A percentile compares a stretch with the other conserved stretches of the same genome.
Evolutionary conservation across 2,113 vertebrate species (phyloP).

Genomic region (Neolamprologus modestus): DNA sequence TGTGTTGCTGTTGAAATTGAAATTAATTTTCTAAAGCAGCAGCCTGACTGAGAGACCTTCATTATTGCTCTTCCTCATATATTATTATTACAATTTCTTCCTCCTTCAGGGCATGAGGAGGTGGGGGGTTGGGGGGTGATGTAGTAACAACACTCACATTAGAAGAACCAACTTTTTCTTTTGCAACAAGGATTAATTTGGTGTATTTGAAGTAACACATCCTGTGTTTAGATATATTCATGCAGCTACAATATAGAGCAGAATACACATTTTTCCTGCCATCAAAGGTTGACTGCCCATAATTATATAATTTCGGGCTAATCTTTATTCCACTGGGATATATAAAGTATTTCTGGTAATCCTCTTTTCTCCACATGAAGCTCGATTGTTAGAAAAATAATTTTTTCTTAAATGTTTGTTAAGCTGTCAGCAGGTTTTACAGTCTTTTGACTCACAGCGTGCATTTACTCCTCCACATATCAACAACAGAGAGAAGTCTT

Average conservation of each 20-base stretch:
- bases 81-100: neutral
- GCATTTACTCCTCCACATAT: neutral
- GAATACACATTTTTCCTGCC: neutral
- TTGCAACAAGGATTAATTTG: neutral
- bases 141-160: neutral
- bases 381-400: neutral
- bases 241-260: neutral
- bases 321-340: neutral
- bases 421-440: neutral
- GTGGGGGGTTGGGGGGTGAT: rapidly evolving
- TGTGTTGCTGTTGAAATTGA: neutral
- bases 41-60: neutral
- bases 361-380: neutral
- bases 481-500: neutral
- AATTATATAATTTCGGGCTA: neutral
- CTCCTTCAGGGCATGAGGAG: neutral
- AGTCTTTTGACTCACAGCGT: neutral
- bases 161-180: neutral
- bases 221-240: neutral
- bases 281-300: neutral
- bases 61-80: neutral
- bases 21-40: neutral
- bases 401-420: neutral
- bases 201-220: neutral
- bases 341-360: neutral